phyloP scores from a whole-genome alignment of 1,140 invertebrate species.

The Drosophila chauvacae region DNA sequence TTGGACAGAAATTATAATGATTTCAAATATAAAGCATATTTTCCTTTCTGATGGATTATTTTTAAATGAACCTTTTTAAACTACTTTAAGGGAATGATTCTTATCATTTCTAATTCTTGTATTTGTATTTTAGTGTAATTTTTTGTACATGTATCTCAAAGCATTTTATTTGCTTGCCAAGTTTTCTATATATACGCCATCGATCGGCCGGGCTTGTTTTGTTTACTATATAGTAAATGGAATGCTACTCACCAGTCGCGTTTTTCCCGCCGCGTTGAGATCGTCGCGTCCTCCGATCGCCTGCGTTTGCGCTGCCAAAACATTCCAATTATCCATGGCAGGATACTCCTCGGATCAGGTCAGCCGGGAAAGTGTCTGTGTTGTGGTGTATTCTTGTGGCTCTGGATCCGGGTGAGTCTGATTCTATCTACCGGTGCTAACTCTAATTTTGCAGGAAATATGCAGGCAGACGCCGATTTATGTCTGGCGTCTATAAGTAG shows the following conservation, averaged over 20 bases:
- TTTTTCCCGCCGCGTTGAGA: constrained; percentile 54
- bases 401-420: constrained; percentile 28
- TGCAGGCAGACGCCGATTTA: constrained; percentile 36
- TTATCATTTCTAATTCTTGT: neutral
- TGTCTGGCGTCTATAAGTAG: constrained; percentile 59
- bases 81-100: no score
- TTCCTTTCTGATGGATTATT: neutral
- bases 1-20: neutral
- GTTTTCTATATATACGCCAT: constrained; percentile 35
- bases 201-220: constrained; percentile 64
- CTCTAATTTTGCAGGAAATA: constrained; percentile 2
- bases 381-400: constrained; percentile 17
- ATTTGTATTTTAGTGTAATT: neutral
- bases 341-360: constrained; percentile 15
- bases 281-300: constrained; percentile 77
- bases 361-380: constrained; percentile 24
- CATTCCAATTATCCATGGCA: constrained; percentile 83
- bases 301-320: constrained; percentile 82
- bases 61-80: neutral
- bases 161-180: constrained; percentile 31
- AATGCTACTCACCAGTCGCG: constrained; percentile 74
- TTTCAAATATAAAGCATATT: neutral
- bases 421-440: constrained; percentile 30
- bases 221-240: constrained; percentile 42
- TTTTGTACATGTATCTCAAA: neutral